phyloP scores from a whole-genome alignment of 2,113 vertebrate genomes.

The Psephotus haematonotus region DNA sequence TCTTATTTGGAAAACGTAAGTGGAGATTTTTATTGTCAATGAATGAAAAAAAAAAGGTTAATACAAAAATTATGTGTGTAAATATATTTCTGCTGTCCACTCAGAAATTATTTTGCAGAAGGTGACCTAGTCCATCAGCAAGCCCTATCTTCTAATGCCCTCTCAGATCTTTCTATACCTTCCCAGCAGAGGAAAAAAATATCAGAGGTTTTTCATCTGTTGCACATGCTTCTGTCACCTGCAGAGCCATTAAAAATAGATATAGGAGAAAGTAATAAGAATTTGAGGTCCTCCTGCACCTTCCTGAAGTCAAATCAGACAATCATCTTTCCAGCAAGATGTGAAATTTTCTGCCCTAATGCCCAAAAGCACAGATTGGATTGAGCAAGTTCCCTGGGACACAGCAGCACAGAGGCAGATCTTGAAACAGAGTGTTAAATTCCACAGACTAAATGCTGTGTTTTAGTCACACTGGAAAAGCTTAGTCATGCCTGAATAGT shows the following conservation, averaged over 20 bases:
- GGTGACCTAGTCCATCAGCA: not conserved
- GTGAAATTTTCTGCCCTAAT: not conserved
- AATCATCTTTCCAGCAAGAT: not conserved
- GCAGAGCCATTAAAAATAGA: not conserved
- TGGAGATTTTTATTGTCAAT: not conserved
- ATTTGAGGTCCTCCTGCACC: not conserved
- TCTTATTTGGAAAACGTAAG: not conserved
- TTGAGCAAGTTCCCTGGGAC: not conserved
- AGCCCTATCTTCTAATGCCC: not conserved
- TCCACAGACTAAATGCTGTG: not conserved
- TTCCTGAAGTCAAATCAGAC: not conserved
- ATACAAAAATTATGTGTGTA: not conserved
- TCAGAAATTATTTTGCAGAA: not conserved
- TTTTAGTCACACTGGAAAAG: not conserved
- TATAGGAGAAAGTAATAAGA: not conserved
- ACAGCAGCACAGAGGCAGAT: not conserved
- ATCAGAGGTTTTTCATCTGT: not conserved
- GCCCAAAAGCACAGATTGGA: not conserved
- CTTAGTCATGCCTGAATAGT: not conserved
- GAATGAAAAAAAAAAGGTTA: not conserved
- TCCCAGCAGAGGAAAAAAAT: not conserved
- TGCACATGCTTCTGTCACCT: not conserved
- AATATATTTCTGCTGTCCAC: not conserved
- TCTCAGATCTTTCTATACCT: not conserved
- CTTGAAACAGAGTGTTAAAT: conserved; percentile 1